phyloP scores from a whole-genome alignment of 2,113 vertebrate genomes.

The Progne subis region DNA sequence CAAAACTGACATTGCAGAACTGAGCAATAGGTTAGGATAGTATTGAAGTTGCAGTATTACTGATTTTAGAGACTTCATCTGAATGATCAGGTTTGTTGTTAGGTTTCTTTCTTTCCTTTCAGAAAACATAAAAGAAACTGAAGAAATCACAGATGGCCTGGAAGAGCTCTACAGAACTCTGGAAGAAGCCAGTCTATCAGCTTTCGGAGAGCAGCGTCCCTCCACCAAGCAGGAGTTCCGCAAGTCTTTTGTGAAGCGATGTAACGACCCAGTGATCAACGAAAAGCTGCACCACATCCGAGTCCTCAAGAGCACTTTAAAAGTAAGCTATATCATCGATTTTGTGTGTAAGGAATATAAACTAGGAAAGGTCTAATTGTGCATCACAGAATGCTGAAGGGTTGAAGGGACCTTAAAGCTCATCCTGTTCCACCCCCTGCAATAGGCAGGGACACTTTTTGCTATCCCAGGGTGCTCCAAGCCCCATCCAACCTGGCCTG shows the following conservation, averaged over 20 bases:
- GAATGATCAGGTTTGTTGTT: background rate
- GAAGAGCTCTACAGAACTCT: constrained; percentile 82
- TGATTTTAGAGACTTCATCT: background rate
- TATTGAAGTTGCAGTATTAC: background rate
- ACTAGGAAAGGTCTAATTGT: background rate
- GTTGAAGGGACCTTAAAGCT: background rate
- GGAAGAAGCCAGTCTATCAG: constrained; percentile 83
- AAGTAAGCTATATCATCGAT: constrained; percentile 73
- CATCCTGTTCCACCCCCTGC: no score
- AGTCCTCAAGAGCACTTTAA: constrained; percentile 89
- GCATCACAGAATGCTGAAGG: background rate
- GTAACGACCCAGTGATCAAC: constrained; percentile 87
- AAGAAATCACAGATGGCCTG: constrained; percentile 77
- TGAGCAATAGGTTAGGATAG: background rate
- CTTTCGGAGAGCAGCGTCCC: constrained; percentile 83
- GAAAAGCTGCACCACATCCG: constrained; percentile 89
- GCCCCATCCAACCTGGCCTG: no score
- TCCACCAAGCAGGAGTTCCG: constrained; percentile 88
- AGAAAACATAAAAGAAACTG: constrained; percentile 67
- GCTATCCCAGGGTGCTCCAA: no score
- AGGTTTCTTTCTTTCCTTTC: constrained; percentile 31
- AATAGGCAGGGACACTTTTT: no score
- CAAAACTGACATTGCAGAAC: background rate
- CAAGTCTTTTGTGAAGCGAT: constrained; percentile 83
- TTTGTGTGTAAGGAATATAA: background rate